Evolutionary conservation across 2,888 invertebrate species (phyloP).

Genomic region (Trichopoda pennipes): DNA sequence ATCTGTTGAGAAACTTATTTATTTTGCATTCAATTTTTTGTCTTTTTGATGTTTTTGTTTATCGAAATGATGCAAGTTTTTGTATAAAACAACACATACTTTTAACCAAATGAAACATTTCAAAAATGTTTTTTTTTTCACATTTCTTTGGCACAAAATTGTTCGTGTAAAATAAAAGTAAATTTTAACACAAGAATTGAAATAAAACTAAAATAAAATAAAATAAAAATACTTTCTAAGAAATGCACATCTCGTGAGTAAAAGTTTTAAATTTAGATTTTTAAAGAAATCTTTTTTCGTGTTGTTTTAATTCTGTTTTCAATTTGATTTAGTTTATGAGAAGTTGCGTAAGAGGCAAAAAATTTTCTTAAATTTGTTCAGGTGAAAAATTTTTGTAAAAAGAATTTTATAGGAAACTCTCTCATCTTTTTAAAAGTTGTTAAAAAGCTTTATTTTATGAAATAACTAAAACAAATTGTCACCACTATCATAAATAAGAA

Average conservation of each 20-base stretch:
- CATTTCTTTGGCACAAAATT: slow-evolving; percentile 43
- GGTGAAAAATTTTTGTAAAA: slow-evolving; percentile 16
- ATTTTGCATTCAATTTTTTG: not conserved
- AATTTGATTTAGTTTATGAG: slow-evolving; percentile 24
- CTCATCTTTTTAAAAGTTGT: slow-evolving; percentile 6
- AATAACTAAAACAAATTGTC: no score
- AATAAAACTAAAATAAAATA: no score
- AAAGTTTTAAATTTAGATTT: slow-evolving; percentile 45
- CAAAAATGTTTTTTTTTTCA: slow-evolving; percentile 49
- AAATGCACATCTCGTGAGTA: slow-evolving; percentile 60
- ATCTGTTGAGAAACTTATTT: slow-evolving; percentile 47
- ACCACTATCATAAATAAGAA: no score
- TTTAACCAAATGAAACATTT: slow-evolving; percentile 34
- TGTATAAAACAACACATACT: slow-evolving; percentile 35
- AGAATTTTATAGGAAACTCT: not conserved
- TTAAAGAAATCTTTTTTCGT: slow-evolving; percentile 6
- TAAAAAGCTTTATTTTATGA: not conserved
- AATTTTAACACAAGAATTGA: slow-evolving; percentile 20
- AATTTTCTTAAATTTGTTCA: slow-evolving; percentile 18
- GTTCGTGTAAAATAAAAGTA: slow-evolving; percentile 39
- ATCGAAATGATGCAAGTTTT: slow-evolving; percentile 39
- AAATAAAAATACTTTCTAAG: not conserved
- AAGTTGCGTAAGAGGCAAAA: slow-evolving; percentile 43
- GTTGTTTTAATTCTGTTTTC: slow-evolving; percentile 19
- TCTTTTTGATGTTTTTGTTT: not conserved